Conservation (phyloP, 2,888 invertebrate species). For the Trichogramma evanescens region DNA sequence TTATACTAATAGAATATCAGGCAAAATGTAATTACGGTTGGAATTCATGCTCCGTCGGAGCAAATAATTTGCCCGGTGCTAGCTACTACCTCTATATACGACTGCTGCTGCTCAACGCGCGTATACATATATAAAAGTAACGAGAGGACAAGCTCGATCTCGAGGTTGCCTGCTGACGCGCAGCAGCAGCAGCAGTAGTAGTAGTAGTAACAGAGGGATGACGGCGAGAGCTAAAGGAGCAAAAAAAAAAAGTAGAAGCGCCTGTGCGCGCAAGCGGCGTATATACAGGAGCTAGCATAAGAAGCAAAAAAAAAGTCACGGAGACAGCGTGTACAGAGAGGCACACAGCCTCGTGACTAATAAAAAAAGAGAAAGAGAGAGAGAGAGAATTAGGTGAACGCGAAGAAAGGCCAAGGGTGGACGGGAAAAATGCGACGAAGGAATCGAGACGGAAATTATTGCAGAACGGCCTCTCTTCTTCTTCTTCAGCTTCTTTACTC, state of each 20-base stretch:
- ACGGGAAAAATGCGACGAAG: conserved; percentile 26
- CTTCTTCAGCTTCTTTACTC: background rate
- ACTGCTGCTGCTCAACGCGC: conserved; percentile 8
- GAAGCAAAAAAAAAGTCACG: conserved; percentile 18
- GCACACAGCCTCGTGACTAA: conserved; percentile 17
- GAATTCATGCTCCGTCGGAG: conserved; percentile 47
- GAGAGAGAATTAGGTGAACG: conserved; percentile 17
- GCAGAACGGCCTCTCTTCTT: background rate
- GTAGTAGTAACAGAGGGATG: conserved; percentile 23
- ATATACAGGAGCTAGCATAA: background rate
- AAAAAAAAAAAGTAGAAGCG: too few species aligned
- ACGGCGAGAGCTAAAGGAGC: too few species aligned
- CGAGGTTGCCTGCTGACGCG: background rate
- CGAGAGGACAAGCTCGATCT: background rate
- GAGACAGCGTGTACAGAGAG: conserved; percentile 17
- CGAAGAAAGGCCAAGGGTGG: conserved; percentile 11
- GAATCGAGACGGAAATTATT: conserved; percentile 22
- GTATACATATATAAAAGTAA: background rate
- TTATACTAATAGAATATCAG: conserved; percentile 48
- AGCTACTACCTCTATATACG: conserved; percentile 14
- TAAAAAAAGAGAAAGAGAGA: conserved; percentile 17
- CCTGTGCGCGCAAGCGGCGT: too few species aligned
- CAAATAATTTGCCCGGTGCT: conserved; percentile 44
- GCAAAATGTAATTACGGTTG: conserved; percentile 46
- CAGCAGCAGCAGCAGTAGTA: conserved; percentile 11